These are phyloP conservation scores for Antitype chi DNA, from an alignment of 2,888 invertebrate species.

Conservation along the genomic window DNA sequence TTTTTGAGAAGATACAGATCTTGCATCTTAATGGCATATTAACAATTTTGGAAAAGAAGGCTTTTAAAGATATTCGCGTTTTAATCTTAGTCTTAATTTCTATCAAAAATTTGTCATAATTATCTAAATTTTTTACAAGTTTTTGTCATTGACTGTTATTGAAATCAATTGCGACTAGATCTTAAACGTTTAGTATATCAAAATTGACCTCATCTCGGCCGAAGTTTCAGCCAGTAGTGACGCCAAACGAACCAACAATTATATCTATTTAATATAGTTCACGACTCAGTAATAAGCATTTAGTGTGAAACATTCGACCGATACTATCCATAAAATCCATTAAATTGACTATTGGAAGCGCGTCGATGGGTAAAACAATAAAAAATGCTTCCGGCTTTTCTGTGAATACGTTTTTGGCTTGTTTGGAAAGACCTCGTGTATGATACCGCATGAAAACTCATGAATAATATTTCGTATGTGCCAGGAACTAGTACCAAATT, in stretches of 20 bases:
- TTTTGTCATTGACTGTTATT: too few species aligned
- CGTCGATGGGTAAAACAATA: constrained; percentile 12
- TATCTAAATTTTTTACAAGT: too few species aligned
- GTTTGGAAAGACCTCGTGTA: neutral
- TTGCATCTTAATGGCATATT: neutral
- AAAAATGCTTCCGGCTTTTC: constrained; percentile 3
- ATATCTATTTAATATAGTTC: constrained; percentile 3
- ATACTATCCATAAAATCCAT: constrained; percentile 10
- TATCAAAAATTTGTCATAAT: too few species aligned
- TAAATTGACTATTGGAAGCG: neutral
- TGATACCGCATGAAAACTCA: constrained; percentile 24
- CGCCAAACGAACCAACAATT: neutral
- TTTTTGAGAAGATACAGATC: neutral
- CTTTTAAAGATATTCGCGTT: neutral
- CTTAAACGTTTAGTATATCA: neutral
- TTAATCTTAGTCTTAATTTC: neutral
- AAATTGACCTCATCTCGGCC: neutral
- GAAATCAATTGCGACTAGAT: neutral
- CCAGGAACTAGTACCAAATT: constrained; percentile 30
- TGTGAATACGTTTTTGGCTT: neutral
- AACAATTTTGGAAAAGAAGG: too few species aligned
- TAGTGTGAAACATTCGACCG: neutral
- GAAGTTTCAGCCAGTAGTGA: neutral
- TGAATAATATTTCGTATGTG: constrained; percentile 36
- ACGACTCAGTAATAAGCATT: neutral